A percentile compares a stretch with the other conserved stretches of the same genome.
Evolutionary conservation across 2,797 vertebrate genomes (phyloP).

Genomic region (Gorsachius magnificus): DNA sequence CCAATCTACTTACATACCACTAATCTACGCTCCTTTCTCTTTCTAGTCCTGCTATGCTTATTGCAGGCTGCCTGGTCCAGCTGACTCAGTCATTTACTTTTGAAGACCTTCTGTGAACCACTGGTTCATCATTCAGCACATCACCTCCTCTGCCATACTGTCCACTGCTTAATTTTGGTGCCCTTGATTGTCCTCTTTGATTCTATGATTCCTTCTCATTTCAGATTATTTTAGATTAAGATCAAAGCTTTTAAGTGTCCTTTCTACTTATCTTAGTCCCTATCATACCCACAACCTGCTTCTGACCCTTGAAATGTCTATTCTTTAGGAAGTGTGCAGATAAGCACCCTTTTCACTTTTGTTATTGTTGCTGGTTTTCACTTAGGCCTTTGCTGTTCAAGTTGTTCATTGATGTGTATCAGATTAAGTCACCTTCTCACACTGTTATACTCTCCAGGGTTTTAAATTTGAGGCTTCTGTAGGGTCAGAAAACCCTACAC

Average conservation of each 20-base stretch:
- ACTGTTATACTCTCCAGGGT: neutral
- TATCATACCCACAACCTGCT: neutral
- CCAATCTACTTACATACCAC: neutral
- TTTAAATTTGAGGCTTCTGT: neutral
- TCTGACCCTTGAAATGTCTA: slow-evolving; percentile 1
- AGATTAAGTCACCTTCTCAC: neutral
- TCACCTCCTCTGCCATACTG: neutral
- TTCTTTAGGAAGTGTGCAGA: neutral
- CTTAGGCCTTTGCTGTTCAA: neutral
- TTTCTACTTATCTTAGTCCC: neutral
- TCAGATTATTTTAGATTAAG: neutral
- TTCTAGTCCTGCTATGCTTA: neutral
- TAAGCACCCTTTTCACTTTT: neutral
- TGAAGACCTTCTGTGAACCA: neutral
- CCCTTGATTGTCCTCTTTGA: neutral
- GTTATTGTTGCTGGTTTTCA: neutral
- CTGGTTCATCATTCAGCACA: neutral
- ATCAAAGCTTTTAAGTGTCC: neutral
- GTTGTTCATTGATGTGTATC: neutral
- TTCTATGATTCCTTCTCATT: neutral
- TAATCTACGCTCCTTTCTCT: neutral
- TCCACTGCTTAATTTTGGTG: neutral
- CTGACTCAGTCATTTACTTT: neutral
- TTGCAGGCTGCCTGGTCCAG: neutral
- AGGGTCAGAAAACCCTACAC: neutral